Evolutionary conservation across 1,140 invertebrate species (phyloP), one percentile per base, ranked within the genome.

Genomic region (Drosophila saltans): DNA sequence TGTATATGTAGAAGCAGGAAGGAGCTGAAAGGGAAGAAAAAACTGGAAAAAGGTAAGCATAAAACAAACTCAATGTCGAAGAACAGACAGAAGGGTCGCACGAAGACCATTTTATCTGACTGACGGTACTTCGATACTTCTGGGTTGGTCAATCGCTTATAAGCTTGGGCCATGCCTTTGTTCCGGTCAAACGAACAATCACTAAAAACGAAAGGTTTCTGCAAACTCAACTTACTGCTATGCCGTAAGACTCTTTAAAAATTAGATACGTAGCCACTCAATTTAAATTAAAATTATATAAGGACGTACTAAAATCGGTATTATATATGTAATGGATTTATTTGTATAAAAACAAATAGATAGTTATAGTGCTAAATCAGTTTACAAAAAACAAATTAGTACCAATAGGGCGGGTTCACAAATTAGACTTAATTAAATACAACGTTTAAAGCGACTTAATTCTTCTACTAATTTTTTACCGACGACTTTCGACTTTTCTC

Each of bases 21-120:
- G 45, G n/a, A 52, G 45, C 45, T 26, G 6, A 26, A 52, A 52
- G 45, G 21, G 45, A 52, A 52, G 45, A 52, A 39, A 63, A 66
- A 43, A 70, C 60, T 64, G 61, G 61, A 58, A 52, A 52, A 52
- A 52, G 45, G 45, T 52, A 52, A 52, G 16, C 45, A 8, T 21
- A 48, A 48, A 16, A 48, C 8, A 9, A 48, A 48, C 5, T 48
- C 16, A 48, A 48, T n/a, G 45, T 48, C 45, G 7, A 48, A 70
- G 68, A 72, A 63, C 62, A 43, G 55, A 63, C 57, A 74, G 45
- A 52, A 52, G 45, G 45, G 45, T 52, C 45, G 45, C 24, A 52
- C 45, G 9, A 52, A 48, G 24, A 52, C 45, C 45, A 52, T 52
- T 52, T 52, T 52, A 52, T 52, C 45, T 26, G 45, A 52, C 45